These are phyloP conservation scores for Danionella cerebrum DNA, from an alignment of 2,113 vertebrate species.

Conservation along the genomic window DNA sequence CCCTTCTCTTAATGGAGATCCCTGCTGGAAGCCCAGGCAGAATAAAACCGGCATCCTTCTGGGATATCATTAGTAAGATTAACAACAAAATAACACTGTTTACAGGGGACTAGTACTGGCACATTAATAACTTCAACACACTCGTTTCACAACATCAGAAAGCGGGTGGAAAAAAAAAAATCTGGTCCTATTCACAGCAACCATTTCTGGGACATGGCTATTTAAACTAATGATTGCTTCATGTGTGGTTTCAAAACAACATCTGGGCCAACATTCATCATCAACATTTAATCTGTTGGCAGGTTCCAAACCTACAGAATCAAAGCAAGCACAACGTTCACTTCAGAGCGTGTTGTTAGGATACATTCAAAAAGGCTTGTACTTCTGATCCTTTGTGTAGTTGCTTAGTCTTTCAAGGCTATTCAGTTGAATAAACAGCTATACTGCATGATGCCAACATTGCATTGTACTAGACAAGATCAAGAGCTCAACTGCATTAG, in stretches of 20 bases:
- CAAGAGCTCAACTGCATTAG: neutral
- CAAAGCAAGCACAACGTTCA: neutral
- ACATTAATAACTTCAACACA: slow-evolving; percentile 33
- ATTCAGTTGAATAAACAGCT: neutral
- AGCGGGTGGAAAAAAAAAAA: slow-evolving; percentile 9
- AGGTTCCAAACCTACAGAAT: neutral
- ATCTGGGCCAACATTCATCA: neutral
- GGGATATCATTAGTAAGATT: slow-evolving; percentile 57
- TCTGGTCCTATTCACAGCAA: slow-evolving; percentile 1
- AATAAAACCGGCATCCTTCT: slow-evolving; percentile 36
- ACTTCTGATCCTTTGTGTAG: neutral
- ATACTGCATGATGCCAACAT: neutral
- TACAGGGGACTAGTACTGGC: slow-evolving; percentile 39
- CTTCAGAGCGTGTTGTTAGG: neutral
- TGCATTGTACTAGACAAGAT: neutral
- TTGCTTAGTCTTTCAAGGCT: neutral
- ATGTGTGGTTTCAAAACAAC: slow-evolving; percentile 29
- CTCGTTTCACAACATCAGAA: slow-evolving; percentile 32
- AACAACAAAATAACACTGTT: slow-evolving; percentile 45
- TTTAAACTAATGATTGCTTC: slow-evolving; percentile 51
- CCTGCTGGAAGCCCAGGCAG: neutral
- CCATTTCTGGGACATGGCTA: slow-evolving; percentile 41
- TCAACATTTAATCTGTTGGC: neutral
- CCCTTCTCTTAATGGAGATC: slow-evolving; percentile 24
- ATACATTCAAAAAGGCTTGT: neutral